Evolutionary conservation across 2,797 vertebrate genomes (phyloP), one percentile per base, ranked within the genome.

Genomic region (Enteromius afrohamiltoni): DNA sequence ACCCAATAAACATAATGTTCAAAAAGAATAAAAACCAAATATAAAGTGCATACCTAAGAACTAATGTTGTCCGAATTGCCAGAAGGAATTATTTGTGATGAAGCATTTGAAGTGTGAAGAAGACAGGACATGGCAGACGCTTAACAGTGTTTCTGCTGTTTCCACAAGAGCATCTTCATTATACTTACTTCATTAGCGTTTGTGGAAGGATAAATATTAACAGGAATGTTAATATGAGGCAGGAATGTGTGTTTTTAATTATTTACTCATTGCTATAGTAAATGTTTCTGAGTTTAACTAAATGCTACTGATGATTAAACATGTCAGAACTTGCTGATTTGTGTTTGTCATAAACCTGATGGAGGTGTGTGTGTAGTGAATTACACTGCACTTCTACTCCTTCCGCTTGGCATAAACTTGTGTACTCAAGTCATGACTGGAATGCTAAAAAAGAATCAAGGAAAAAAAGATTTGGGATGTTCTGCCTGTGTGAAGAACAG

Each of bases 181-280:
- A 37, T 9, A 51, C 73, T 40, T 9, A 51, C 73, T 40, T 75
- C 21, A 58, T 58, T 23, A 76, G 21, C 40, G 34, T 76, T 37
- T 58, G 31, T 40, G 13, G 3, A 37, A 14, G 40, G 51, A 76
- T 55, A 76, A 76, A 76, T 58, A 76, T 76, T 76, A 76, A 86
- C 83, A 77, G 83, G n/a, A n/a, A n/a, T n/a, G n/a, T n/a, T n/a
- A n/a, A n/a, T n/a, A n/a, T 75, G 1, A 80, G 62, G 49, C 62
- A 14, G 77, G 65, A 45, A 55, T 70, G 14, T 58, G 73, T 37
- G 47, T 75, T 40, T 21, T 37, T 58, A 76, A 76, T 76, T 40
- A 76, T 53, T 74, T 53, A 74, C 49, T 31, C 3, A 31, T 31
- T 58, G 51, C 21, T 53, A 37, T 23, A 71, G 42, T 70, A 4